Base-by-base conservation (phyloP, 2,888 invertebrate species). In the Isoperla grammatica region DNA sequence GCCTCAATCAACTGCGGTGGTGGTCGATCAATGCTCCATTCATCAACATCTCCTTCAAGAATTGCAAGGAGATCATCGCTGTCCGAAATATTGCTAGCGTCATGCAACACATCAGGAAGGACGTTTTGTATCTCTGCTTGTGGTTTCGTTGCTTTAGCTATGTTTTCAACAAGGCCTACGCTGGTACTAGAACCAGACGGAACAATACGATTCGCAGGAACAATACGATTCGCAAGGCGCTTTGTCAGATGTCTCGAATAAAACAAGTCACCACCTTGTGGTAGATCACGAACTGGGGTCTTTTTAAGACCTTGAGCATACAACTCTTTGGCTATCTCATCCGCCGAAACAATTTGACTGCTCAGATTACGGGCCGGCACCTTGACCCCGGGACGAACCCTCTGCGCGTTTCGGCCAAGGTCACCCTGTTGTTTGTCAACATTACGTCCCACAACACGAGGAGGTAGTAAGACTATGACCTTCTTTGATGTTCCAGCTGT, bases 51-150 rank as follows among this genome's bases (percentile, higher is more conserved):
- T 29, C 81, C 81, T 69, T 82, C 81, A 13, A 82, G 69, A 65
- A 82, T 80, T 1, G 80, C 80, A 12, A 81, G 68, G 20, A 82
- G 68, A 65, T 81, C 81, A 13, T 78, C 78, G 66, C 80, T 77
- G 65, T 79, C 76, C n/a, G n/a, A n/a, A 1, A 73, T 68, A 35
- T 69, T 71, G 59, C n/a, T n/a, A n/a, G n/a, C n/a, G n/a, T n/a
- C n/a, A n/a, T n/a, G n/a, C n/a, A n/a, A n/a, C n/a, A n/a, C n/a
- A n/a, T n/a, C n/a, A n/a, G n/a, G n/a, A n/a, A n/a, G n/a, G 62
- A 56, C 61, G 65, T 68, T 56, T 57, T 67, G 64, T 66, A 69
- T 70, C 49, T 66, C 62, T 39, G 59, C 17, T 40, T 64, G n/a
- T 56, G 56, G 23, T 48, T 62, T 65, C 54, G 20, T 58, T n/a